Conservation (phyloP, 2,113 vertebrate genomes). For the Takifugu bimaculatus region DNA sequence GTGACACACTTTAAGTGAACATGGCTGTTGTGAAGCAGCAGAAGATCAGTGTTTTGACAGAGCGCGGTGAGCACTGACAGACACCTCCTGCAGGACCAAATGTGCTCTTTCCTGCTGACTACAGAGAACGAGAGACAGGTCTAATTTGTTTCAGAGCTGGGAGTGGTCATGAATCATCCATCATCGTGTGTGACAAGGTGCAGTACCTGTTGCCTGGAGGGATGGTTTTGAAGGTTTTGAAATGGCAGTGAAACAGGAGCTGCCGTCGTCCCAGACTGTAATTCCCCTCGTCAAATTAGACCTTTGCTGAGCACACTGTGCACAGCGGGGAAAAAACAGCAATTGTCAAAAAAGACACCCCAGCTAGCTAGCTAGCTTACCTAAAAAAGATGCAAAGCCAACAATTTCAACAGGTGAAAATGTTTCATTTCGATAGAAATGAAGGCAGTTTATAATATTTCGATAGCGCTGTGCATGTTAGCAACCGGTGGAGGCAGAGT, state of each 20-base stretch:
- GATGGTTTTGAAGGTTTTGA: background rate
- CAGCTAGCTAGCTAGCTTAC: no score
- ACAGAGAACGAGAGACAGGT: background rate
- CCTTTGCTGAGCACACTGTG: background rate
- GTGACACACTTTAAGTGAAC: background rate
- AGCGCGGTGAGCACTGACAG: slow-evolving; percentile 3
- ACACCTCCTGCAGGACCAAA: background rate
- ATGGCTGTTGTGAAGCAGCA: background rate
- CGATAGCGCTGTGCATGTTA: no score
- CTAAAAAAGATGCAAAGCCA: no score
- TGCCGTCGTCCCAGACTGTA: background rate
- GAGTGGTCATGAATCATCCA: slow-evolving; percentile 4
- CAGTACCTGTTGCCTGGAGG: slow-evolving; percentile 15
- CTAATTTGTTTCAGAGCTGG: slow-evolving; percentile 35
- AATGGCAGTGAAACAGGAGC: background rate
- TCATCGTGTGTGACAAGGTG: slow-evolving; percentile 4
- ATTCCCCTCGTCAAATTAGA: background rate
- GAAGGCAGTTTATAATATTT: background rate
- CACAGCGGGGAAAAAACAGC: background rate
- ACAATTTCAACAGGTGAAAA: background rate
- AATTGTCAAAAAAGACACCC: background rate
- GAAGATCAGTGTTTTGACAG: slow-evolving; percentile 10
- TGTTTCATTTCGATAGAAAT: background rate
- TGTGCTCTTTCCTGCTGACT: slow-evolving; percentile 13
- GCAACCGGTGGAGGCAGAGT: no score